A percentile compares a stretch with the other conserved stretches of the same genome.
Evolutionary conservation across 1,140 invertebrate species (phyloP).

Genomic region (Maconellicoccus hirsutus): DNA sequence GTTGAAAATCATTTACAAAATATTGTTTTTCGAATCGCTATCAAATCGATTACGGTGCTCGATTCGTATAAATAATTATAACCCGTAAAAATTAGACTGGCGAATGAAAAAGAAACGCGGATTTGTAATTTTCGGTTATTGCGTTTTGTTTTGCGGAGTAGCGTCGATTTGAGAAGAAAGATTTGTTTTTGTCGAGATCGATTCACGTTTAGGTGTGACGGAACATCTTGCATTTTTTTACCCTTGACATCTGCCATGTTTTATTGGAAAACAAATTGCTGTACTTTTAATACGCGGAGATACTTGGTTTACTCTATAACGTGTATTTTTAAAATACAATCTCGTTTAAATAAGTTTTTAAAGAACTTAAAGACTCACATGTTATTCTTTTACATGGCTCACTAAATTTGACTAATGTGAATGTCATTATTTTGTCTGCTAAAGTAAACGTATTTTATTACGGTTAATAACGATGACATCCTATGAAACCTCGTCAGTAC

Average conservation of each 20-base stretch:
- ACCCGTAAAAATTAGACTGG: too few species aligned
- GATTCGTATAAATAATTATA: too few species aligned
- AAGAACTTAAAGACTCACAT: neutral
- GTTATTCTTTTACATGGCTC: constrained; percentile 3
- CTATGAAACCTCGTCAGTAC: neutral
- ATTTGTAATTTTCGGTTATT: too few species aligned
- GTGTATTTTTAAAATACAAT: neutral
- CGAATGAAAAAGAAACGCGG: too few species aligned
- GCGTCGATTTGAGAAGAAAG: too few species aligned
- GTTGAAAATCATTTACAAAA: too few species aligned
- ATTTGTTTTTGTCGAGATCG: too few species aligned
- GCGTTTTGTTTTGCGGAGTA: too few species aligned
- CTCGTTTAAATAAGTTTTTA: constrained; percentile 1
- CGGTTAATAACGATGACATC: neutral
- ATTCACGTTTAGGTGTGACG: too few species aligned
- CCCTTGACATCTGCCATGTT: neutral
- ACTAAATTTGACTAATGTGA: neutral
- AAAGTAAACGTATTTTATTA: neutral
- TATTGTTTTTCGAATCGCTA: too few species aligned
- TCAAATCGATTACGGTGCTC: too few species aligned
- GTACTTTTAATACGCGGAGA: neutral
- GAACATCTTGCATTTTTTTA: too few species aligned
- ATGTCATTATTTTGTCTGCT: neutral
- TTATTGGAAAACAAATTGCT: neutral
- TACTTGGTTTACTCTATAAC: neutral